A percentile compares a stretch with the other conserved stretches of the same genome.
phyloP scores from a whole-genome alignment of 2,113 vertebrate species.

The Archocentrus centrarchus region DNA sequence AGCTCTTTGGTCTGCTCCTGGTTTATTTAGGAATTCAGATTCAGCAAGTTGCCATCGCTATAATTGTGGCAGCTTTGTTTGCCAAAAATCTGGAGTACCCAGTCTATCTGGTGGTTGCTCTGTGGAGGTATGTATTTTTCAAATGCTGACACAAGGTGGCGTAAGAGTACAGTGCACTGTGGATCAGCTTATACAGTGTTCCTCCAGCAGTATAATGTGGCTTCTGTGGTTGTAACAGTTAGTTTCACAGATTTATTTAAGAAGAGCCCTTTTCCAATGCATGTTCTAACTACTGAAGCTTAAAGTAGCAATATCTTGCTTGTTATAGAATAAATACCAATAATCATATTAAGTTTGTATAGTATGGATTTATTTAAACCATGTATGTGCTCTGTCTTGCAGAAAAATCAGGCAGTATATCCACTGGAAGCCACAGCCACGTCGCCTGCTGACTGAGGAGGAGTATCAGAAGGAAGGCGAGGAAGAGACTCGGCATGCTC shows the following conservation, averaged over 20 bases:
- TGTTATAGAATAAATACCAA: background rate
- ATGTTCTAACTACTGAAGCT: background rate
- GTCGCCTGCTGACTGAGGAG: conserved; percentile 90
- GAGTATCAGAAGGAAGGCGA: conserved; percentile 90
- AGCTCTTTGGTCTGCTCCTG: conserved; percentile 88
- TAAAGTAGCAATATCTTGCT: background rate
- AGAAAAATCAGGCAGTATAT: conserved; percentile 81
- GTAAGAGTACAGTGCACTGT: conserved; percentile 8
- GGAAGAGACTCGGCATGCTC: conserved; percentile 87
- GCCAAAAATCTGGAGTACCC: conserved; percentile 91
- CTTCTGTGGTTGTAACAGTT: background rate
- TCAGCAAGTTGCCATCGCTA: conserved; percentile 85
- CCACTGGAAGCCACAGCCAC: conserved; percentile 78
- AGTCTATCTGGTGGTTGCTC: conserved; percentile 48
- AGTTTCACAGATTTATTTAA: background rate
- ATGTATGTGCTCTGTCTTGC: conserved; percentile 8
- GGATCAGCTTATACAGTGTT: background rate
- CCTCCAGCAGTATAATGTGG: background rate
- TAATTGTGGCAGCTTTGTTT: conserved; percentile 85
- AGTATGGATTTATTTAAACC: background rate
- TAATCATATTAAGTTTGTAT: background rate
- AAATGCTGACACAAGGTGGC: conserved; percentile 46
- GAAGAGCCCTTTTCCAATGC: background rate
- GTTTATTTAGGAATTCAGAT: conserved; percentile 91
- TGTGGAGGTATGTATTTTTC: conserved; percentile 70